Evolutionary conservation across 2,888 invertebrate species (phyloP), one percentile per base, ranked within the genome.

Genomic region (Liodrosophila aerea): DNA sequence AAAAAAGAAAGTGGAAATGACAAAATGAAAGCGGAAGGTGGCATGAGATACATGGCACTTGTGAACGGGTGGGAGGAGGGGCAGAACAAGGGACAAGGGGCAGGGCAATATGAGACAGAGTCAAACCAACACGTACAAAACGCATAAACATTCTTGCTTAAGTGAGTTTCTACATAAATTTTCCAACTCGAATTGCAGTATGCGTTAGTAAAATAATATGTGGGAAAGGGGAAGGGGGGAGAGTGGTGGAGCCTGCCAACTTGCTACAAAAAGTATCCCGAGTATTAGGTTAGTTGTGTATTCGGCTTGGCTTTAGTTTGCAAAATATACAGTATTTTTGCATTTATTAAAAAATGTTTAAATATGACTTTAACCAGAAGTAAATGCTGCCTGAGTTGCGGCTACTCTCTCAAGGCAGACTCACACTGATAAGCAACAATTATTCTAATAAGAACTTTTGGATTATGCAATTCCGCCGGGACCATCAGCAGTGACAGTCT

Each of bases 121-220:
- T 4, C 22, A 63, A 82, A 77, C 62, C 61, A 75, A 81, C 87
- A 87, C 87, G 87, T 87, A 88, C 75, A 73, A 80, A 87, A 87
- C 86, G 87, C 87, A 88, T 87, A 87, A 88, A 87, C 88, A 86
- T 83, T 85, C 81, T 85, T 80, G 85, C 84, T 84, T 87, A 88
- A 88, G 87, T 87, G 87, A 86, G 87, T 87, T 87, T 83, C 73
- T 75, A 82, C 87, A 87, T 87, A 87, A 87, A 88, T 88, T 87
- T 85, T 76, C 71, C 69, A 82, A 73, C 84, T 87, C 62, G 73
- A 56, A 73, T 71, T 86, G 84, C 83, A 76, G 69, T 67, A 51
- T 64, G 51, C 57, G 65, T 63, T 39, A 27, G 22, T 22, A 5
- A 22, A 22, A 22, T 5, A 22, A 5, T 2, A 12, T 4, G 27